Evolutionary conservation across 53 echinoderm and acorn worm species (phyloP).

Genomic region (Temnopleurus reevesii): DNA sequence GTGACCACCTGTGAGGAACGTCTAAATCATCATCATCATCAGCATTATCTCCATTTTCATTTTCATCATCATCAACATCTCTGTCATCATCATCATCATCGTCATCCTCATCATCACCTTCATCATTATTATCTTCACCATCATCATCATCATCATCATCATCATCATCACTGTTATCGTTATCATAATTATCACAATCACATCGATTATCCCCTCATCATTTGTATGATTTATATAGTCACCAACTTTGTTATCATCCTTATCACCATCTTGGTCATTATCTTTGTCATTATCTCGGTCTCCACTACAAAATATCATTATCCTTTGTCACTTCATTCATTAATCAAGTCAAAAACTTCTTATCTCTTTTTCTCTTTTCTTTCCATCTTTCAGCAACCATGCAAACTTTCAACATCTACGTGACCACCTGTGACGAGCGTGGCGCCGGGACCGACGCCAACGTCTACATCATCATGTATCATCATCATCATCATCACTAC

Average conservation of each 20-base stretch:
- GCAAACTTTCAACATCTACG: constrained; percentile 90
- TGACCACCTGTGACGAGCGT: constrained; percentile 85
- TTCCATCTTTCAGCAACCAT: constrained; percentile 76
- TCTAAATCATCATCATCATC: too few relatives aligned
- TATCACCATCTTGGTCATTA: too few relatives aligned
- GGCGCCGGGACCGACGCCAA: constrained; percentile 99
- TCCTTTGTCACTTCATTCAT: too few relatives aligned
- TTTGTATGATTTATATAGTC: too few relatives aligned
- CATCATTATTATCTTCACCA: not conserved
- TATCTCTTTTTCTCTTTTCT: not conserved
- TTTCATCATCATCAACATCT: not conserved
- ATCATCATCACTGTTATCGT: not conserved
- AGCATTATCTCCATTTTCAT: too few relatives aligned
- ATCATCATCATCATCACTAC: too few relatives aligned
- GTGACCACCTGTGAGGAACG: constrained; percentile 89
- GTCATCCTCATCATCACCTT: not conserved
- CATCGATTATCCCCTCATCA: not conserved
- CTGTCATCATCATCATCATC: not conserved
- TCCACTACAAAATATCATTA: too few relatives aligned
- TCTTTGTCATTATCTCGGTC: too few relatives aligned
- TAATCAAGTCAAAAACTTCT: not conserved
- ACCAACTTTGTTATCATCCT: too few relatives aligned
- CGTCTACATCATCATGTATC: constrained; percentile 81
- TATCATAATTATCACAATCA: not conserved
- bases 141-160: not conserved